Conservation (phyloP, 2,888 invertebrate genomes). For the Drosophila borealis region DNA sequence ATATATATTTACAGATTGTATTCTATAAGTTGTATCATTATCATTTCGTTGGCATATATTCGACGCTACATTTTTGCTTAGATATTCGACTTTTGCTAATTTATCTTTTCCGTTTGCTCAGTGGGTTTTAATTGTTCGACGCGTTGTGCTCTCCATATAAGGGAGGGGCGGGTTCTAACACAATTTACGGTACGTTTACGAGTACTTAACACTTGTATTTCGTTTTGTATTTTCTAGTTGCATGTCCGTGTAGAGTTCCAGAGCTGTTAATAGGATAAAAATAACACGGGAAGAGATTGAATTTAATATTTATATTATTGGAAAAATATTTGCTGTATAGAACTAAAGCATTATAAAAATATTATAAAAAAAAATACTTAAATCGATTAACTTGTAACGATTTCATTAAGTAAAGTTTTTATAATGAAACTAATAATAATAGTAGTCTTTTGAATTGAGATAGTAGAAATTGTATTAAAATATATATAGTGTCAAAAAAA, state of each 20-base stretch:
- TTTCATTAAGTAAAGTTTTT: no score
- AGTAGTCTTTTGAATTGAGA: no score
- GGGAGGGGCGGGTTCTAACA: constrained; percentile 52
- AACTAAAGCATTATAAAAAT: no score
- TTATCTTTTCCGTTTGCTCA: constrained; percentile 66
- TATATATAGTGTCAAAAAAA: no score
- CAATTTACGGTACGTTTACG: constrained; percentile 43
- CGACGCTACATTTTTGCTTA: constrained; percentile 56
- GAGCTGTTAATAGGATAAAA: constrained; percentile 39
- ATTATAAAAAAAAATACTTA: no score
- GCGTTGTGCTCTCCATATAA: constrained; percentile 51
- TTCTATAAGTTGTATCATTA: constrained; percentile 47
- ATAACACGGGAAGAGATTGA: neutral
- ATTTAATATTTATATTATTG: neutral
- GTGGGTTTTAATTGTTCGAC: constrained; percentile 79
- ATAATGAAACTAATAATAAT: no score
- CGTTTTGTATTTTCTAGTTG: constrained; percentile 33
- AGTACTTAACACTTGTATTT: constrained; percentile 45
- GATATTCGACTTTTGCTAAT: constrained; percentile 60
- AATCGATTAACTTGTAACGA: no score
- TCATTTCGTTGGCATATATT: constrained; percentile 61
- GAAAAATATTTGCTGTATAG: no score
- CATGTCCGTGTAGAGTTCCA: constrained; percentile 61
- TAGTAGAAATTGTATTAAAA: no score
- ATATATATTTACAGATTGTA: constrained; percentile 67